Percentiles rank a stretch among this genome's conserved stretches.
Conservation (phyloP, 2,113 vertebrate species). For the Erpornis zantholeuca region DNA sequence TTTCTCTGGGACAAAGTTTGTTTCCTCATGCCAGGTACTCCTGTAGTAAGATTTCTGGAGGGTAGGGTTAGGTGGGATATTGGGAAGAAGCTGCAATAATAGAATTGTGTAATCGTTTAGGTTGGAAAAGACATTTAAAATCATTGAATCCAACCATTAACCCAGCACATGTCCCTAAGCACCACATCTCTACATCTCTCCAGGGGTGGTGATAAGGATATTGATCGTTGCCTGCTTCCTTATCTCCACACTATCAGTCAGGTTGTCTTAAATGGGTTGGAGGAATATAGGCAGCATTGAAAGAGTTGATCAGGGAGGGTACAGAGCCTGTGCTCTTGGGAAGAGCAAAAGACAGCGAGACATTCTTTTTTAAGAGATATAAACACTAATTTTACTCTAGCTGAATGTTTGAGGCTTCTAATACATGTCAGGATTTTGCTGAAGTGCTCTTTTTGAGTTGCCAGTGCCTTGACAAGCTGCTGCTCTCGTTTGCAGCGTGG, state of each 20-base stretch:
- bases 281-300: background rate
- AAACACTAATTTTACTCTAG: background rate
- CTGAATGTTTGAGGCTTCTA: background rate
- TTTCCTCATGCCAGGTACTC: background rate
- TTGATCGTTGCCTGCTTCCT: background rate
- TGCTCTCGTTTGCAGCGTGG: accelerated
- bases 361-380: background rate
- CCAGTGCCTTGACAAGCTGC: background rate
- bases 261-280: background rate
- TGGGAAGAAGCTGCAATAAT: background rate
- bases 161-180: background rate
- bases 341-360: background rate
- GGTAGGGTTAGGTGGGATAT: background rate
- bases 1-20: background rate
- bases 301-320: background rate
- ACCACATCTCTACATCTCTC: background rate
- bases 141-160: background rate
- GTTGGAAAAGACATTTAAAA: background rate
- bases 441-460: background rate
- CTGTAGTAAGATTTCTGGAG: background rate
- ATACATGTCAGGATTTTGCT: background rate
- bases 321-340: background rate
- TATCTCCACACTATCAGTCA: accelerated
- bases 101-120: background rate
- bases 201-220: background rate